Evolutionary conservation across 1,140 invertebrate species (phyloP), one percentile per base, ranked within the genome.

Genomic region (Orussus abietinus): DNA sequence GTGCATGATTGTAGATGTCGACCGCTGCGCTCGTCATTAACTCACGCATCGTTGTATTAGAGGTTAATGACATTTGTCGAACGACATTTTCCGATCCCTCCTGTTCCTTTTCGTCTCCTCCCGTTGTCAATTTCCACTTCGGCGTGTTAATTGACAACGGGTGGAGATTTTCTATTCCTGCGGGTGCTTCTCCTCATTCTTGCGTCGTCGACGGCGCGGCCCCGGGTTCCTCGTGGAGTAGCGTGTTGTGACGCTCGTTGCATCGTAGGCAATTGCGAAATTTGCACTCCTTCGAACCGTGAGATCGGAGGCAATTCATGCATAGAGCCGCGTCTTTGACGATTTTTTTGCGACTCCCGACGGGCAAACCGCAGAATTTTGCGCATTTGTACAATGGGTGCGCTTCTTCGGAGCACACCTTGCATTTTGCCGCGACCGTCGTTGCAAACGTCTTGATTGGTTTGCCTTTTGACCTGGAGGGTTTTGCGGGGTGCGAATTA

Each of bases 301-400:
- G 38, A 5, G 19, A 28, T 1, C 31, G 20, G 10, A 49, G 22
- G 11, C 47, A 49, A 29, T 30, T 41, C 5, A 20, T 11, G 18
- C 32, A 44, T 10, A 45, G 12, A 5, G 12, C 3, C 1, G 26
- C 12, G 14, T 49, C 33, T 31, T 10, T 21, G 10, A 45, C 38
- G 5, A 30, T 18, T 17, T 38, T 37, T 1, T 21, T 29, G 5
- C 42, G 20, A 9, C 39, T 19, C 2, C 13, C 3, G 1, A 34
- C 34, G 10, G 34, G 3, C 10, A 49, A 11, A 5, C 28, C 19
- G 4, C 34, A 34, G 22, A 49, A 49, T 29, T 28, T 31, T 12
- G 33, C 20, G 17, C 47, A 49, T 3, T 15, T 19, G 26, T 42
- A 45, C 10, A 49, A 7, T 10, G 15, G 39, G 18, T 49, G 47